A percentile compares a stretch with the other conserved stretches of the same genome.
These are phyloP conservation scores for Drosophila borealis DNA, from an alignment of 2,888 invertebrate species.

Conservation along the genomic window DNA sequence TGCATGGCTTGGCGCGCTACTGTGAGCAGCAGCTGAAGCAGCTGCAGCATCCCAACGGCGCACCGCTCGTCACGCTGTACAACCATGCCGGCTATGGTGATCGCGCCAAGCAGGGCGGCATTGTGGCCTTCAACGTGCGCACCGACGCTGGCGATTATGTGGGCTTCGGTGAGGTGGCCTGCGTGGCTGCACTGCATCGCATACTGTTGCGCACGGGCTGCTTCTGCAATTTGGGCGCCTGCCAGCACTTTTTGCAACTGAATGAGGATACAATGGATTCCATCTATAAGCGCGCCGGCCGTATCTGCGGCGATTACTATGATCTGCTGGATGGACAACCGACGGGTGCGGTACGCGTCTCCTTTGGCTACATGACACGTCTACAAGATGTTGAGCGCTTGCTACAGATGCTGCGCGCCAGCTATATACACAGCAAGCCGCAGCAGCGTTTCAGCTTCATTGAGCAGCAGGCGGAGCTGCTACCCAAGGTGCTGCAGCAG, in stretches of 20 bases:
- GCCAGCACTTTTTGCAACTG: slow-evolving; percentile 91
- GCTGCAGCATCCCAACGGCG: slow-evolving; percentile 90
- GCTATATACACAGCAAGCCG: slow-evolving; percentile 87
- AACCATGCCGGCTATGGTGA: slow-evolving; percentile 89
- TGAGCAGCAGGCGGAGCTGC: slow-evolving; percentile 48
- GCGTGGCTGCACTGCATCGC: slow-evolving; percentile 94
- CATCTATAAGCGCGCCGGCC: slow-evolving; percentile 92
- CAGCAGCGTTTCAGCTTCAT: slow-evolving; percentile 67
- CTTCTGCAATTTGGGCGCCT: slow-evolving; percentile 98
- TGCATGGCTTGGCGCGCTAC: slow-evolving; percentile 91
- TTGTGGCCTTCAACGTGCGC: slow-evolving; percentile 94
- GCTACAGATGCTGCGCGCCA: slow-evolving; percentile 90
- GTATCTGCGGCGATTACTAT: slow-evolving; percentile 95
- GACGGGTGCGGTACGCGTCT: slow-evolving; percentile 95
- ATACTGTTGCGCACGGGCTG: slow-evolving; percentile 96
- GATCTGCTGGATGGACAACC: slow-evolving; percentile 94
- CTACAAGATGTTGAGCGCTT: slow-evolving; percentile 89
- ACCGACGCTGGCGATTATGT: slow-evolving; percentile 91
- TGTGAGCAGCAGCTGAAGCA: slow-evolving; percentile 88
- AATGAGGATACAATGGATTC: slow-evolving; percentile 89
- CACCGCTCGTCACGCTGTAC: slow-evolving; percentile 90
- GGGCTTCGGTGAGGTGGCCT: slow-evolving; percentile 96
- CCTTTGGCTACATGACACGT: slow-evolving; percentile 96
- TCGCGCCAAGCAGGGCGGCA: slow-evolving; percentile 90
- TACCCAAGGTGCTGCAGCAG: slow-evolving; percentile 74